Conservation (phyloP, 1,140 invertebrate species). For the Nymphalis io region DNA sequence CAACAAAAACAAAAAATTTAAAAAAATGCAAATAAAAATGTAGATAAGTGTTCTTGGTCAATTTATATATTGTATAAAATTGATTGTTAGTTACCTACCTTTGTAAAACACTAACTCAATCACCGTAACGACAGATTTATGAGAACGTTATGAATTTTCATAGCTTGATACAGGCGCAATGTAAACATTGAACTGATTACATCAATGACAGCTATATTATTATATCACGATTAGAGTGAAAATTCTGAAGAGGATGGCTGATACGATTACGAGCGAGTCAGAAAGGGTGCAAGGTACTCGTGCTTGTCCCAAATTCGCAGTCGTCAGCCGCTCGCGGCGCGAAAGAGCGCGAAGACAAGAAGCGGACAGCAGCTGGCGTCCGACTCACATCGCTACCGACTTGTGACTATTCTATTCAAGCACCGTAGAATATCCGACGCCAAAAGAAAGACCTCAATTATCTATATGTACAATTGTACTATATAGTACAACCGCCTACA, state of each 20-base stretch:
- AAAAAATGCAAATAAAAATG: too few relatives aligned
- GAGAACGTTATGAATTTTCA: constrained; percentile 40
- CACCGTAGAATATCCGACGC: constrained; percentile 61
- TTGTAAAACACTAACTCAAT: constrained; percentile 30
- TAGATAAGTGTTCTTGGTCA: not conserved
- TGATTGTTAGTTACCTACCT: constrained; percentile 24
- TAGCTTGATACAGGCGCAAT: constrained; percentile 43
- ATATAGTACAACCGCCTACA: constrained; percentile 54
- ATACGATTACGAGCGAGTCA: constrained; percentile 37
- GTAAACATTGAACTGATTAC: constrained; percentile 74
- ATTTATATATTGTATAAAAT: constrained; percentile 3
- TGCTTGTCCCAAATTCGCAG: constrained; percentile 67
- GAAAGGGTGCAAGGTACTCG: constrained; percentile 53
- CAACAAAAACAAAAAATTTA: too few relatives aligned
- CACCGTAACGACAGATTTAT: constrained; percentile 32
- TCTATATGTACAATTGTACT: constrained; percentile 56
- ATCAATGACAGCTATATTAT: constrained; percentile 58
- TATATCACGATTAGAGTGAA: constrained; percentile 39
- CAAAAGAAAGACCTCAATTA: constrained; percentile 75
- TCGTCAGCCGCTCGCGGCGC: constrained; percentile 53
- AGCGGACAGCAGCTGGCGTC: constrained; percentile 56
- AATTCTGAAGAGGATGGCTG: constrained; percentile 44
- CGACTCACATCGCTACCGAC: constrained; percentile 77
- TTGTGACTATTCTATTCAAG: constrained; percentile 73
- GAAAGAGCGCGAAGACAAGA: constrained; percentile 62